Evolutionary conservation across 2,113 vertebrate genomes (phyloP).

Genomic region (Zeus faber): DNA sequence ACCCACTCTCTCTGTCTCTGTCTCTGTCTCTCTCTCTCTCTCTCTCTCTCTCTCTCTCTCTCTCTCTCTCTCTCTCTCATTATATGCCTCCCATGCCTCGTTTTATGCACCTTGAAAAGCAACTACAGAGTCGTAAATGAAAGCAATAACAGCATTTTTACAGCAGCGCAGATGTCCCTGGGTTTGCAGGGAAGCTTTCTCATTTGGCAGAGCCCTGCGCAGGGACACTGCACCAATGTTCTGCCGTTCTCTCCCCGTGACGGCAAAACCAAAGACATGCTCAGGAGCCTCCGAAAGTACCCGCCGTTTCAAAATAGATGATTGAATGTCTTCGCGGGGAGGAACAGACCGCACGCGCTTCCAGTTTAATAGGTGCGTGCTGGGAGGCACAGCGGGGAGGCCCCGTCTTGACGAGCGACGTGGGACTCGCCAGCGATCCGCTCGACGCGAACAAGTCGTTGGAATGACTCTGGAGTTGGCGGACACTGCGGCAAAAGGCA

Average conservation of each 20-base stretch:
- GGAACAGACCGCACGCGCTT: no score
- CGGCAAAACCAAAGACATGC: not conserved
- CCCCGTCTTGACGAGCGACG: no score
- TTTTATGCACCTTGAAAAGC: not conserved
- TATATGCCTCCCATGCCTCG: not conserved
- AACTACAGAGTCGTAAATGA: not conserved
- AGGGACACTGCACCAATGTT: not conserved
- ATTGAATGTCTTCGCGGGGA: no score
- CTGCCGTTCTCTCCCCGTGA: slow-evolving; percentile 13
- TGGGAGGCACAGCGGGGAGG: no score
- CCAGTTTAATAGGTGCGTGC: no score
- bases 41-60: not conserved
- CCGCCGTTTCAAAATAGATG: no score
- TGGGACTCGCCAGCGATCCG: no score
- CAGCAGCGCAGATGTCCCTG: not conserved
- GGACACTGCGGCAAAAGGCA: no score
- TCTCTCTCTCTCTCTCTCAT: not conserved
- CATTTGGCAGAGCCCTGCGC: not conserved
- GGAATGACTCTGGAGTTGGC: no score
- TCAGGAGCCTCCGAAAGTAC: not conserved
- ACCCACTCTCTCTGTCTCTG: not conserved
- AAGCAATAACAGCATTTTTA: not conserved
- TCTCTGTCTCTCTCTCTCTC: no score
- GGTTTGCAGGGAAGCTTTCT: no score
- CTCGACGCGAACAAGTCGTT: no score